Percentiles rank a stretch among this genome's conserved stretches.
phyloP scores from a whole-genome alignment of 2,113 vertebrate species.

The Perccottus glenii region DNA sequence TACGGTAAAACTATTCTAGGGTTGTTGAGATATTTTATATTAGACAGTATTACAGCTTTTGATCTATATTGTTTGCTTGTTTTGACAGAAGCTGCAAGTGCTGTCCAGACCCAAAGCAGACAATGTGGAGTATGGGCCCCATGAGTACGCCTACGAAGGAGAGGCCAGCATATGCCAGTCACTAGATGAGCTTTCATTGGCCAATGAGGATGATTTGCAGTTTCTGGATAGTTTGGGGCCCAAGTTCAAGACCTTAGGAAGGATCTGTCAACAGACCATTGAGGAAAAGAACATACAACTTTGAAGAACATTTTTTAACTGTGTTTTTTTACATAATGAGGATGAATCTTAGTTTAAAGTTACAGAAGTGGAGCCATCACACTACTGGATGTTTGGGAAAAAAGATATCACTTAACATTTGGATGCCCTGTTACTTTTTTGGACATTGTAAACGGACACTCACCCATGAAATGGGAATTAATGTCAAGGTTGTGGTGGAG shows the following conservation, averaged over 20 bases:
- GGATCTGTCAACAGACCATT: constrained; percentile 44
- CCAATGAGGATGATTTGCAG: constrained; percentile 35
- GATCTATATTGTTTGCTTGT: constrained; percentile 1
- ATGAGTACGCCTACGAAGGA: constrained; percentile 75
- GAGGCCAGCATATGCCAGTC: constrained; percentile 46
- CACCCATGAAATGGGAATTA: no score
- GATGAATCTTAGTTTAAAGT: neutral
- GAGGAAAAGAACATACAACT: constrained; percentile 32
- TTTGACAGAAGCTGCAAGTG: constrained; percentile 64
- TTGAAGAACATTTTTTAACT: constrained; percentile 20
- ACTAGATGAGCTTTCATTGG: constrained; percentile 59
- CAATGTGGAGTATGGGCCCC: constrained; percentile 25
- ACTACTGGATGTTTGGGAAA: no score
- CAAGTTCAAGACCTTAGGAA: constrained; percentile 64
- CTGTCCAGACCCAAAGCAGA: neutral
- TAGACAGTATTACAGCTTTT: neutral
- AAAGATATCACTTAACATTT: neutral
- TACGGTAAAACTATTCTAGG: constrained; percentile 48
- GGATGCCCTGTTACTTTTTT: neutral
- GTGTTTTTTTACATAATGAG: neutral
- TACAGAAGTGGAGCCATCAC: no score
- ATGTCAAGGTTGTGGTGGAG: neutral
- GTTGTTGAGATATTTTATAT: neutral
- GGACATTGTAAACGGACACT: no score
- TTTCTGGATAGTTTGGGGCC: constrained; percentile 75